Evolutionary conservation across 1,140 invertebrate species (phyloP), one percentile per base, ranked within the genome.

Genomic region (Orchesella cincta): DNA sequence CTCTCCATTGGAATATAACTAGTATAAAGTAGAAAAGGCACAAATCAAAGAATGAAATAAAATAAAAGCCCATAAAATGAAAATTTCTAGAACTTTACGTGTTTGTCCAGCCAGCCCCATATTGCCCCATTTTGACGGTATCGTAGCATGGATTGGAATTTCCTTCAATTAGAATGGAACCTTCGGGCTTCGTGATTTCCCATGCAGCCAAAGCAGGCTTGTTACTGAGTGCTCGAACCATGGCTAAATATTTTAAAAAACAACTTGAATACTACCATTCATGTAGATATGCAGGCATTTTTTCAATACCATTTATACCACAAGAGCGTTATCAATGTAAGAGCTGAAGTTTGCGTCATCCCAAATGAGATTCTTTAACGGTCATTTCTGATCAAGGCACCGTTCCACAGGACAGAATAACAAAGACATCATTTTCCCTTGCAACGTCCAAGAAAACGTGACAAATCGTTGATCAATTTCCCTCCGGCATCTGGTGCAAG

Each of bases 141-240:
- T 86, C 85, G 70, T 83, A 86, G 75, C 86, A 87, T 1, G 81
- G 81, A 31, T 87, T 84, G 20, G 64, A 52, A 75, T 82, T 83
- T 16, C 71, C 54, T 52, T 80, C 76, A 52, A 81, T 83, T 16
- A 62, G 81, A 3, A 86, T 79, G 51, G 84, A 83, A 28, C 86
- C 86, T 80, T 86, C 86, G 1, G 85, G 84, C 77, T 87, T 87
- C 72, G 86, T 84, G 14, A 86, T 84, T 70, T 87, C 86, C 84
- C 85, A 86, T 35, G 85, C 85, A 1, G 83, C 86, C 12, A 87
- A 78, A 2, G 85, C 85, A 1, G 84, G 84, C 72, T 86, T 83
- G 28, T 81, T 81, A 33, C 83, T 84, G 18, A 87, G 80, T 0
- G 82, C 84, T n/a, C 76, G 74, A 14, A 82, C 83, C 64, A 82